Percentiles rank a stretch among this genome's conserved stretches.
Conservation (phyloP, 2,888 invertebrate genomes). For the Cheiracanthium punctorium region DNA sequence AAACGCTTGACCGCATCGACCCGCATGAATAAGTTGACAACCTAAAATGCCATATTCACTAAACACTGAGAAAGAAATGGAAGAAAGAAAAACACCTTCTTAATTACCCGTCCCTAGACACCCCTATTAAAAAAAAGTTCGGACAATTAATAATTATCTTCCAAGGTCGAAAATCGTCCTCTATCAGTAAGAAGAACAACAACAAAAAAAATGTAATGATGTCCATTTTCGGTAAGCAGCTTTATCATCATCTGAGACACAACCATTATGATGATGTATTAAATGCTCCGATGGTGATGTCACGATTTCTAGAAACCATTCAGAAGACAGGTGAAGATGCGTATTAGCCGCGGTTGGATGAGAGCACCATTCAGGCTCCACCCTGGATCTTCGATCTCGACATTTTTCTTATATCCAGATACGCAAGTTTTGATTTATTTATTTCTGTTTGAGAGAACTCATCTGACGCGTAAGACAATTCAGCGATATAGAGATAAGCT, state of each 20-base stretch:
- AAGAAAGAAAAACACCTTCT: not conserved
- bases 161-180: slow-evolving; percentile 58
- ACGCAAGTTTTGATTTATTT: slow-evolving; percentile 4
- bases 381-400: slow-evolving; percentile 34
- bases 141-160: slow-evolving; percentile 51
- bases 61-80: no score
- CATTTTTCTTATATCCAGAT: slow-evolving; percentile 18
- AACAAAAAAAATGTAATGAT: slow-evolving; percentile 26
- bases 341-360: slow-evolving; percentile 34
- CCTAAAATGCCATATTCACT: no score
- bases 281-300: slow-evolving; percentile 44
- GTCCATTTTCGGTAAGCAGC: slow-evolving; percentile 67
- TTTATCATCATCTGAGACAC: slow-evolving; percentile 59
- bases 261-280: slow-evolving; percentile 66
- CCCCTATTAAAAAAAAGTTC: not conserved
- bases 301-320: slow-evolving; percentile 46
- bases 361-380: slow-evolving; percentile 30
- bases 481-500: slow-evolving; percentile 36
- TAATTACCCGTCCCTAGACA: not conserved
- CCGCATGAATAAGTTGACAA: no score
- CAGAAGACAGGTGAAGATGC: slow-evolving; percentile 35
- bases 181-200: slow-evolving; percentile 31
- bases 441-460: slow-evolving; percentile 15
- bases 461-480: slow-evolving; percentile 54
- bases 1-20: no score